Base-by-base conservation (phyloP, 1,140 invertebrate species). In the Pseudomyrmex cubaensis region DNA sequence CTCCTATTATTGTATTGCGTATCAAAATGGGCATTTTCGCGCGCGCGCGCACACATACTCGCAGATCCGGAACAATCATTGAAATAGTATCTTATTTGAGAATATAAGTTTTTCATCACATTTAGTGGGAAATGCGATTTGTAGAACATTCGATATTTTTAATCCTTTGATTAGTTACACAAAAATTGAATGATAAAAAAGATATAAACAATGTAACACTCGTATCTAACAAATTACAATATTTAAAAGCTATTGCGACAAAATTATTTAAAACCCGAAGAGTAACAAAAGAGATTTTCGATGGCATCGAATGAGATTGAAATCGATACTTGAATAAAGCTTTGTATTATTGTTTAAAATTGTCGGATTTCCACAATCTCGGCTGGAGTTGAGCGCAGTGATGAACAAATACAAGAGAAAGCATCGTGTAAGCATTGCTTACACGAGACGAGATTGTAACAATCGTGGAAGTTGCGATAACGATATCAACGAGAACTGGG, bases 381-480 rank as follows among this genome's bases (percentile, higher is more conserved):
- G 10, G 2, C 20, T 13, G 9, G 44, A 70, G 56, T 77, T 17
- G 25, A 70, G 3, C 15, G 62, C 13, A 2, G 48, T 20, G 5
- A 17, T 72, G 66, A 74, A 13, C 12, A 7, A 20, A 70, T 10
- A 72, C 35, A 22, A 46, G 62, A 67, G 20, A 74, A 61, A 44
- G 20, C 17, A 22, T 82, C 22, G 17, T 17, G 5, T 17, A 35
- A 46, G 1, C 25, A 67, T 52, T 9, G 35, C 13, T 22, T 22
- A 22, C 22, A 22, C 0, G 46, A 12, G 17, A 25, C n/a, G 12
- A 54, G 35, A 82, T 46, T 75, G 25, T 9, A 74, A 17, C 44
- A 69, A 61, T 74, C 52, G 57, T 17, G 69, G 82, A 84, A 12
- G 35, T 56, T 87, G 86, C n/a, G 86, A 87, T 84, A 87, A 72